Evolutionary conservation across 2,797 vertebrate genomes (phyloP).

Genomic region (Lithobates pipiens): DNA sequence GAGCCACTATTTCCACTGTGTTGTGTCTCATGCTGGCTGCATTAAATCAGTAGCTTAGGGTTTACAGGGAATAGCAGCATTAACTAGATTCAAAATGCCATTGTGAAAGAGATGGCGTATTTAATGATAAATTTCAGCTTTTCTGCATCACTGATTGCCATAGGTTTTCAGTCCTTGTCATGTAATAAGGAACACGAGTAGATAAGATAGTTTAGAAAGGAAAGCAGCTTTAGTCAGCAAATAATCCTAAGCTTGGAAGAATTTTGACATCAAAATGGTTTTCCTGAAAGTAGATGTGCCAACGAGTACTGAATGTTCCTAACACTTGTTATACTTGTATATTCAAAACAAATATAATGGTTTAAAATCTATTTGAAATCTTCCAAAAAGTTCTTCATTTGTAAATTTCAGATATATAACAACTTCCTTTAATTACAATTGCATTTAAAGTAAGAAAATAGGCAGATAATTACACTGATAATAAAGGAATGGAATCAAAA

Average conservation of each 20-base stretch:
- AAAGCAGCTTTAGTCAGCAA: constrained; percentile 61
- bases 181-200: constrained; percentile 50
- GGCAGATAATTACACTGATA: too few relatives aligned
- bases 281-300: constrained; percentile 42
- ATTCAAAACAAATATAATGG: constrained; percentile 21
- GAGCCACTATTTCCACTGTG: not conserved
- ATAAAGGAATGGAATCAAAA: too few relatives aligned
- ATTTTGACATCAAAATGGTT: constrained; percentile 46
- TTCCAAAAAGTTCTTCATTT: not conserved
- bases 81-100: constrained; percentile 41
- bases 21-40: constrained; percentile 19
- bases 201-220: constrained; percentile 59
- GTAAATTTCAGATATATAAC: not conserved
- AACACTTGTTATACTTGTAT: constrained; percentile 2
- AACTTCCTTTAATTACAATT: too few relatives aligned
- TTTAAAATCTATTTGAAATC: not conserved
- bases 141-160: constrained; percentile 58
- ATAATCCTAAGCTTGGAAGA: constrained; percentile 50
- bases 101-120: constrained; percentile 52
- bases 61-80: constrained; percentile 39
- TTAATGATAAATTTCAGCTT: constrained; percentile 61
- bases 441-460: too few relatives aligned
- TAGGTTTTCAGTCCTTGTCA: constrained; percentile 57
- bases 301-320: constrained; percentile 26
- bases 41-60: constrained; percentile 42